A percentile compares a stretch with the other conserved stretches of the same genome.
phyloP scores from a whole-genome alignment of 2,888 invertebrate species.

The Vesta saturnalis region DNA sequence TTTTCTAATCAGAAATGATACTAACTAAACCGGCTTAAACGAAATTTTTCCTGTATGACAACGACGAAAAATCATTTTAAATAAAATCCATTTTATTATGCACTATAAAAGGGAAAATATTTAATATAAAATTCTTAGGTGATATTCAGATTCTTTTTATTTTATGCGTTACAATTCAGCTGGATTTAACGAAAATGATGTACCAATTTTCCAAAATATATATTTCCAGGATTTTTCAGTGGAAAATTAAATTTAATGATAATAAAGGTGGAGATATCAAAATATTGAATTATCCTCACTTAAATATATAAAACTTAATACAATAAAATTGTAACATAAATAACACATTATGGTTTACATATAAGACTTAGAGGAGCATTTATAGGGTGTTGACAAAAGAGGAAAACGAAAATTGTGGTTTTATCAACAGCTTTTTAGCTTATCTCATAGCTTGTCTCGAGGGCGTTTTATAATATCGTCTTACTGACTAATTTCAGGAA shows the following conservation, averaged over 20 bases:
- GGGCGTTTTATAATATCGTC: slow-evolving; percentile 2
- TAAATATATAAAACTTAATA: no score
- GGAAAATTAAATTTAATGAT: no score
- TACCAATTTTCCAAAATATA: no score
- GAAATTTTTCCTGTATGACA: background rate
- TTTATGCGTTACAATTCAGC: background rate
- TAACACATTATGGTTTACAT: background rate
- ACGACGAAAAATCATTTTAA: background rate
- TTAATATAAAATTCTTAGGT: background rate
- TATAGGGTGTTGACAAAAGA: background rate
- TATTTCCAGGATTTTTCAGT: no score
- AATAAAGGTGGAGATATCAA: no score
- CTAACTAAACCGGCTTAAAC: background rate
- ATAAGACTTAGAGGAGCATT: slow-evolving; percentile 2
- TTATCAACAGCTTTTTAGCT: slow-evolving; percentile 9
- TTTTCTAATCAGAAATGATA: background rate
- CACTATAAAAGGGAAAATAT: slow-evolving; percentile 1
- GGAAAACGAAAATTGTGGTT: slow-evolving; percentile 6
- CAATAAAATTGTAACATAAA: background rate
- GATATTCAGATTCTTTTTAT: background rate
- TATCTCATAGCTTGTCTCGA: slow-evolving; percentile 5
- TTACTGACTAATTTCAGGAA: background rate
- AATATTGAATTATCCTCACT: no score
- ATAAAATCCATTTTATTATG: background rate
- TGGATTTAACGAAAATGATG: background rate